phyloP scores from a whole-genome alignment of 35 echinoderm and acorn worm species.

The Amphiura filiformis region DNA sequence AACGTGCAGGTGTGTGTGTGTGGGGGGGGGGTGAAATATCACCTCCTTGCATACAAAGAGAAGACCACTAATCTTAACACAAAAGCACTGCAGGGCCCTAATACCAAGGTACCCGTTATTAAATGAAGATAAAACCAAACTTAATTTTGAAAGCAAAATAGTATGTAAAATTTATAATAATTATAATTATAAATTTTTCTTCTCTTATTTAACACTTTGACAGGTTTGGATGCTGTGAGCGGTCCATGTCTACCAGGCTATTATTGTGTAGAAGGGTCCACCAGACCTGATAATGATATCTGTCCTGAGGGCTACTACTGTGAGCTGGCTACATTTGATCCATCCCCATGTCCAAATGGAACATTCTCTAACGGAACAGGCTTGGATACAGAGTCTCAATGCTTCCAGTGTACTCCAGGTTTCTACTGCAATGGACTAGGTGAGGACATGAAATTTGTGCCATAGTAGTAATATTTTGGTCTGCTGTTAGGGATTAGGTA shows the following conservation, averaged over 20 bases:
- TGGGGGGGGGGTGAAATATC: too few species aligned
- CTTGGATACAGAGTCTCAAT: conserved; percentile 40
- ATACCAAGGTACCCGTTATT: too few species aligned
- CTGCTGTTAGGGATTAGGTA: too few species aligned
- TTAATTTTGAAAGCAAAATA: too few species aligned
- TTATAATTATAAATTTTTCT: too few species aligned
- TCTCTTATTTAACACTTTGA: not conserved
- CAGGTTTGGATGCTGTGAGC: conserved; percentile 64
- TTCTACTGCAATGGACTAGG: conserved; percentile 89
- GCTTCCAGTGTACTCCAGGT: conserved; percentile 74
- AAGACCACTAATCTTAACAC: too few species aligned
- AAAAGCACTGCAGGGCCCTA: too few species aligned
- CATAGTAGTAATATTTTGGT: not conserved
- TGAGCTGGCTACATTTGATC: conserved; percentile 64
- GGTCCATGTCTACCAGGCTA: conserved; percentile 77
- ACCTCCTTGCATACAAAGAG: too few species aligned
- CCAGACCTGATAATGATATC: conserved; percentile 65
- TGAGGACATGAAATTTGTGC: too few species aligned
- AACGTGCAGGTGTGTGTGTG: too few species aligned
- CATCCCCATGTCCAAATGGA: conserved; percentile 80
- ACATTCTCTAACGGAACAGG: conserved; percentile 95
- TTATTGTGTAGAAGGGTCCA: conserved; percentile 81
- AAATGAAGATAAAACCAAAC: too few species aligned
- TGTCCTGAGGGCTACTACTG: conserved; percentile 90
- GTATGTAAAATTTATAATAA: too few species aligned